These are phyloP conservation scores for Rhizomys pruinosus DNA, from an alignment of 2,113 vertebrate species.

Conservation along the genomic window DNA sequence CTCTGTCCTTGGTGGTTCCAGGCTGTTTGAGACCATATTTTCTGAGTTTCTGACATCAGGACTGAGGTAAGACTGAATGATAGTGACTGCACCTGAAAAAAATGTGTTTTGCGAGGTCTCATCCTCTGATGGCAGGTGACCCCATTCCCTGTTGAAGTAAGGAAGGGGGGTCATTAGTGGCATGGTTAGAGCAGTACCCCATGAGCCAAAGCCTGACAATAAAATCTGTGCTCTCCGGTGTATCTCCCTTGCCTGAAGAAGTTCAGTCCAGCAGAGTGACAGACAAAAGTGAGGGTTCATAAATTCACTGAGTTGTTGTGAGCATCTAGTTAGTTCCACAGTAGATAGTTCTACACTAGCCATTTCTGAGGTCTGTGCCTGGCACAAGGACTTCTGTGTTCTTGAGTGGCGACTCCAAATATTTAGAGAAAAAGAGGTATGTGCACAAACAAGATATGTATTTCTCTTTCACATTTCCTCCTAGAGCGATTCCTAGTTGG, in stretches of 20 bases:
- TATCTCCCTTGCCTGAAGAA: not conserved
- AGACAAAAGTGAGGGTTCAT: not conserved
- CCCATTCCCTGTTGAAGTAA: not conserved
- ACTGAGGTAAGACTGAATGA: not conserved
- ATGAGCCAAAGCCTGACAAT: not conserved
- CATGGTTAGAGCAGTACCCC: not conserved
- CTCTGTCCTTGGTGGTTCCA: not conserved
- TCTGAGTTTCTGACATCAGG: not conserved
- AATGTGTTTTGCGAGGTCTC: not conserved
- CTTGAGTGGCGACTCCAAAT: not conserved
- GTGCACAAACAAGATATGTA: not conserved
- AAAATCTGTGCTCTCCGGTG: not conserved
- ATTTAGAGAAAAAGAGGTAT: not conserved
- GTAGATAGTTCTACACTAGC: not conserved
- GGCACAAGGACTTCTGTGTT: not conserved
- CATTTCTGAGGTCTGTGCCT: not conserved
- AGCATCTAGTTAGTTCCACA: not conserved
- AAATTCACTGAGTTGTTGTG: not conserved
- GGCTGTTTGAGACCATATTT: not conserved
- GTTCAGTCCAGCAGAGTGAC: not conserved
- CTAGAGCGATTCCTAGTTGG: not conserved
- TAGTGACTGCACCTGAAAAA: not conserved
- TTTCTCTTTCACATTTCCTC: not conserved
- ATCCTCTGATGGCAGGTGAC: not conserved
- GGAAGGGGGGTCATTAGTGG: not conserved